These are phyloP conservation scores for Uloborus plumipes DNA, from an alignment of 2,888 invertebrate species.

Conservation along the genomic window DNA sequence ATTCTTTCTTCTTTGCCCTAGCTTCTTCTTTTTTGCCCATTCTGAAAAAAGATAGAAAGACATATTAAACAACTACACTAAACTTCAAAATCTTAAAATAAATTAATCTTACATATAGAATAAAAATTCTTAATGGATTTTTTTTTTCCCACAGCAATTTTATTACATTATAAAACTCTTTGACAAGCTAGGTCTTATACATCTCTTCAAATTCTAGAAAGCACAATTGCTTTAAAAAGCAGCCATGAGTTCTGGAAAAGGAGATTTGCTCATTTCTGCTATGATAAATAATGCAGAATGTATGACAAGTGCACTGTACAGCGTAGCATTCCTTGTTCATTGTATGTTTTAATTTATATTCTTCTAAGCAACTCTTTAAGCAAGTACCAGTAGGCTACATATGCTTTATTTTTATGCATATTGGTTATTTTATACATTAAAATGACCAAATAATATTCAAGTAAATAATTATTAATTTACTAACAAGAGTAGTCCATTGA, in stretches of 20 bases:
- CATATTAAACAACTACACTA: background rate
- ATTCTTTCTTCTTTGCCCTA: conserved; percentile 4
- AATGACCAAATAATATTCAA: background rate
- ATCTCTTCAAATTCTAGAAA: conserved; percentile 4
- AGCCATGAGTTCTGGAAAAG: conserved; percentile 1
- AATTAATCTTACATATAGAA: background rate
- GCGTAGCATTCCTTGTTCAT: conserved; percentile 1
- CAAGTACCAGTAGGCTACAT: background rate
- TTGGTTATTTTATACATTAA: background rate
- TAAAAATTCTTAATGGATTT: background rate
- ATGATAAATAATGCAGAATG: background rate
- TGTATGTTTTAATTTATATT: conserved; percentile 2
- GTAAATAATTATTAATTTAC: background rate
- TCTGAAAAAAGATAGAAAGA: conserved; percentile 1
- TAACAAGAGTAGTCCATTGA: background rate
- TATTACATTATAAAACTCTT: conserved; percentile 1
- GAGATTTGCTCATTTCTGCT: background rate
- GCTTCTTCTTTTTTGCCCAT: conserved; percentile 1
- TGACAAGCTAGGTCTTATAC: background rate
- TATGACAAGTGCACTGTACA: background rate
- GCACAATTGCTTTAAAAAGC: background rate
- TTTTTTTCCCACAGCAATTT: background rate
- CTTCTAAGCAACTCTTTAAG: background rate
- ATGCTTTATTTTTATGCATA: conserved; percentile 2
- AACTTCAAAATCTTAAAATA: conserved; percentile 1